Percentiles rank a stretch among this genome's conserved stretches.
These are phyloP conservation scores for Heloderma charlesbogerti DNA, from an alignment of 2,113 vertebrate genomes.

Conservation along the genomic window DNA sequence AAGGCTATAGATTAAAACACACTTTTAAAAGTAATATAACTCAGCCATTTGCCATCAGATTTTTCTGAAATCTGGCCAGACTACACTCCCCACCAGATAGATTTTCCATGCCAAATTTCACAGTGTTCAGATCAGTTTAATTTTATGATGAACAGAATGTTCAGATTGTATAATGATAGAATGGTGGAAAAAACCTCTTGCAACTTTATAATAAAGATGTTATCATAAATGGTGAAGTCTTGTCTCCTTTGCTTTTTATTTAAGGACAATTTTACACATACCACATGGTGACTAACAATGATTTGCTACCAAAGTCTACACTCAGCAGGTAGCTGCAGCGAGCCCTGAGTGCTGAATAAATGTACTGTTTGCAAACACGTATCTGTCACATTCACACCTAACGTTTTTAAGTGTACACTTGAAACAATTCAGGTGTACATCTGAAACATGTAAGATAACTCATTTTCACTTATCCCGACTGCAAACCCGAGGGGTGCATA, in stretches of 20 bases:
- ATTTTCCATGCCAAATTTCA: background rate
- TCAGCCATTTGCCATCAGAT: background rate
- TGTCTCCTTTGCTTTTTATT: background rate
- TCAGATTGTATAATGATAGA: background rate
- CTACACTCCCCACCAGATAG: background rate
- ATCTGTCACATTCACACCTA: background rate
- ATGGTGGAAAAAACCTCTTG: background rate
- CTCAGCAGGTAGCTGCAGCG: background rate
- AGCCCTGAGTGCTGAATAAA: background rate
- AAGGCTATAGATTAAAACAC: background rate
- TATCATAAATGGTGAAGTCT: background rate
- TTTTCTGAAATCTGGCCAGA: background rate
- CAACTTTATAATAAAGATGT: background rate
- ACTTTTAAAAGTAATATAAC: background rate
- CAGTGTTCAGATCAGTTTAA: background rate
- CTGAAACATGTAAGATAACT: background rate
- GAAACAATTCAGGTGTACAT: background rate
- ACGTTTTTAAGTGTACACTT: background rate
- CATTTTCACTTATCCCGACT: background rate
- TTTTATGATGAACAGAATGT: slow-evolving; percentile 4
- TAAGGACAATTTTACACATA: background rate
- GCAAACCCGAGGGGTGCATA: background rate
- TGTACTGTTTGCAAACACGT: background rate
- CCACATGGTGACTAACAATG: background rate
- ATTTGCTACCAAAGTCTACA: background rate